Base-by-base conservation (phyloP, 2,113 vertebrate genomes). In the Lophotis ruficrista region DNA sequence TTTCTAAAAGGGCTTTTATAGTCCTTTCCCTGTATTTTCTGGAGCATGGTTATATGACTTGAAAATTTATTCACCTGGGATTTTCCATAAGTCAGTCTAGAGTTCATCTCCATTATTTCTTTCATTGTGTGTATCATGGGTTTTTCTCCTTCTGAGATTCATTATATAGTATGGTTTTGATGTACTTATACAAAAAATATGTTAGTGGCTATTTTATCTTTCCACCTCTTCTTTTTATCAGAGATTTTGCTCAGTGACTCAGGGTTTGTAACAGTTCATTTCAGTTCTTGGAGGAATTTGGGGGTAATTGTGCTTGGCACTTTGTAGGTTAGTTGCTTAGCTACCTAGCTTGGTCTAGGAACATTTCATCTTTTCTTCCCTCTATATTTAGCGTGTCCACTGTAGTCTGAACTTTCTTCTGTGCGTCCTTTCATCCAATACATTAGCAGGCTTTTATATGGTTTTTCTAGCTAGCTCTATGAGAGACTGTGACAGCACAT, bases 271-370 rank as follows among this genome's bases (percentile, higher is more conserved):
- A 83, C 19, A 92, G 76, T 89, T 90, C 51, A 37, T 69, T 90
- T 92, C 62, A 72, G 37, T 82, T 93, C 48, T 89, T 94, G 83
- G 71, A 91, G 31, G 65, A 87, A 92, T 76, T 82, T 84, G 31
- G 80, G 66, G 95, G 48, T 6, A 90, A 82, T 61, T 82, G 43
- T 91, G 43, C 58, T 93, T 87, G 70, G 21, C 41, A 83, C 54
- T 91, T 84, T 84, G 65, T 72, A 72, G 31, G 69, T 95, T 87
- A 93, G 86, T 93, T 95, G 83, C 89, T 93, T 95, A 94, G 88
- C 77, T 96, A 92, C 92, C 60, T 90, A 43, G 33, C 28, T 13
- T 87, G 61, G n/a, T 76, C 77, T 68, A 62, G 50, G 78, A 85
- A 37, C 54, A 58, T 43, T 30, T 87, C 56, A 68, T 78, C 70